phyloP scores from a whole-genome alignment of 2,888 invertebrate genomes.

The Drepanosiphum platanoidis region DNA sequence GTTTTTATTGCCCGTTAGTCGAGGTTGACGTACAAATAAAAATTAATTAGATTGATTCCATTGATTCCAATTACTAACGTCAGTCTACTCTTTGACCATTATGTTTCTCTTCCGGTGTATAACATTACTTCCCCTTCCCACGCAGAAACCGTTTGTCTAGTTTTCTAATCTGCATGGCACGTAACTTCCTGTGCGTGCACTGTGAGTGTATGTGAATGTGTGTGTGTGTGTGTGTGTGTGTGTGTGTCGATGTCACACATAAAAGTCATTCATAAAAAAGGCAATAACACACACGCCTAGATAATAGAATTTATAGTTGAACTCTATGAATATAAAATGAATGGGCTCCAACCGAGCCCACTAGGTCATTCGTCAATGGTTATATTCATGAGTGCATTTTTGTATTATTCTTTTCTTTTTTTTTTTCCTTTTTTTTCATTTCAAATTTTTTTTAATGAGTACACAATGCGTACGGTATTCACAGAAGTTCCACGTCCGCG shows the following conservation, averaged over 20 bases:
- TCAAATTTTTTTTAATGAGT: not conserved
- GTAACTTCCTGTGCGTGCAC: slow-evolving; percentile 52
- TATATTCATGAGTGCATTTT: slow-evolving; percentile 16
- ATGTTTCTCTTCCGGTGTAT: slow-evolving; percentile 19
- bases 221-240: slow-evolving; percentile 14
- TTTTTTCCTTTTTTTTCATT: not conserved
- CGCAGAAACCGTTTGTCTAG: slow-evolving; percentile 45
- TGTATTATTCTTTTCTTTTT: not conserved
- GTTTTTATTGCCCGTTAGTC: not conserved
- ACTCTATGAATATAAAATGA: slow-evolving; percentile 41
- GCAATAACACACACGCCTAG: slow-evolving; percentile 50
- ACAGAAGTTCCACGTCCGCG: slow-evolving; percentile 1
- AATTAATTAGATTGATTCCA: slow-evolving; percentile 24
- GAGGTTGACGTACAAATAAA: not conserved
- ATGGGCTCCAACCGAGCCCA: slow-evolving; percentile 45
- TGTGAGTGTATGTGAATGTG: not conserved
- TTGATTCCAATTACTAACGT: slow-evolving; percentile 44
- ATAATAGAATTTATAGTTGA: slow-evolving; percentile 49
- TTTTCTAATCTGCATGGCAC: slow-evolving; percentile 51
- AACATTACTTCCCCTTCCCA: slow-evolving; percentile 53
- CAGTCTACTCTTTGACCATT: slow-evolving; percentile 31
- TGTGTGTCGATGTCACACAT: slow-evolving; percentile 34
- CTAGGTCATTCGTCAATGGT: slow-evolving; percentile 54
- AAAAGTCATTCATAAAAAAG: slow-evolving; percentile 59
- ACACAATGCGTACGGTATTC: not conserved